phyloP scores from a whole-genome alignment of 2,888 invertebrate species.

The Neoitamus cyanurus region DNA sequence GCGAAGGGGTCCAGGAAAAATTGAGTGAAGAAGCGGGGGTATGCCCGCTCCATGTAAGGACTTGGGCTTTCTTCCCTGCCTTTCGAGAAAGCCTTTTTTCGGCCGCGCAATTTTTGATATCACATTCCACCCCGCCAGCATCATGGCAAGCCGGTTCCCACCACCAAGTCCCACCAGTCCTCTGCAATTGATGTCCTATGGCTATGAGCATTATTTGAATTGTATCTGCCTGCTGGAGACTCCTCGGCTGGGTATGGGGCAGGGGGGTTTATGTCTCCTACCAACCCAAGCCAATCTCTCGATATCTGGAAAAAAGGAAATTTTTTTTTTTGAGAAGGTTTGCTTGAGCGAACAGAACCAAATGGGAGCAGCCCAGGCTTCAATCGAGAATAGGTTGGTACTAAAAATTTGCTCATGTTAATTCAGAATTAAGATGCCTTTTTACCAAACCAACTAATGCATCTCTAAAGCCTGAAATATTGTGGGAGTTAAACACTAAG shows the following conservation, averaged over 20 bases:
- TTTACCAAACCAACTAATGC: no score
- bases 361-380: not conserved
- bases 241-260: not conserved
- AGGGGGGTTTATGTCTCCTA: not conserved
- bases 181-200: conserved; percentile 40
- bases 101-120: conserved; percentile 6
- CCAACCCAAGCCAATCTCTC: not conserved
- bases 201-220: conserved; percentile 39
- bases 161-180: not conserved
- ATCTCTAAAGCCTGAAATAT: no score
- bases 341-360: not conserved
- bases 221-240: conserved; percentile 1
- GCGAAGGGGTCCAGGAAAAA: conserved; percentile 39
- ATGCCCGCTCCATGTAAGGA: not conserved
- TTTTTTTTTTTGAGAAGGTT: not conserved
- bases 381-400: no score
- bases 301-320: not conserved
- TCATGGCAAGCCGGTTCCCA: not conserved
- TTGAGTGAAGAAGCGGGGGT: not conserved
- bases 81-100: not conserved
- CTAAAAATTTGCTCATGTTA: no score
- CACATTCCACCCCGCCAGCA: not conserved
- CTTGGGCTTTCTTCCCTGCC: not conserved
- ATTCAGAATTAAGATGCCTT: no score
- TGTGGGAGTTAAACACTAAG: no score